Base-by-base conservation (phyloP, 1,140 invertebrate genomes). In the Helicoverpa armigera region DNA sequence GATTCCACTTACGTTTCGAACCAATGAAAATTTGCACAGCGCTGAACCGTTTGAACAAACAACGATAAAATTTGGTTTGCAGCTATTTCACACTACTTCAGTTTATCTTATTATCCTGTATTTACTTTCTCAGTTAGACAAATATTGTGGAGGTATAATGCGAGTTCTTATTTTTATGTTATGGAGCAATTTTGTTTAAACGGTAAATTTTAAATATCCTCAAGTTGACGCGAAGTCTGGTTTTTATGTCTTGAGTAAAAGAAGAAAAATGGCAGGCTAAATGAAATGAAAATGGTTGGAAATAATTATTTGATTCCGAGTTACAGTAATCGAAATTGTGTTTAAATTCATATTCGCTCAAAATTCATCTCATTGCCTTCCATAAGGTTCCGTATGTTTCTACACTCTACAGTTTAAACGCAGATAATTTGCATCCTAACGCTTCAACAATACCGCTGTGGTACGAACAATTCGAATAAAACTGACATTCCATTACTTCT, bases 401-500 rank as follows among this genome's bases (percentile, higher is more conserved):
- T 29, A 61, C 29, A 54, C 16, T 70, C n/a, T n/a, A n/a, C n/a
- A n/a, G 35, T 70, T 72, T 23, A 72, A 72, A 54, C 48, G 23
- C 43, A 61, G 23, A 31, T 61, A 56, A 75, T 75, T 75, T 63
- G 56, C 73, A 60, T 75, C 43, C 14, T 51, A 61, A 75, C 58
- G 18, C 75, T 31, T 61, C 58, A 77, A 54, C 74, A 77, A 77
- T 77, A 61, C 35, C 61, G 54, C 54, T 77, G 53, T 23, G 51
- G 13, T 61, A 12, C 50, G 60, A 78, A 78, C 67, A 78, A 78
- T 78, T 78, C 51, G 75, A 63, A 78, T 78, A 69, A 69, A 78
- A 78, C 50, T 78, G 75, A 69, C 75, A 78, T 78, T 78, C 75
- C 75, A 78, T 78, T 78, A 78, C 75, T n/a, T 51, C 75, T 78